Base-by-base conservation (phyloP, 2,797 vertebrate genomes). In the Catostomus latipinnis region DNA sequence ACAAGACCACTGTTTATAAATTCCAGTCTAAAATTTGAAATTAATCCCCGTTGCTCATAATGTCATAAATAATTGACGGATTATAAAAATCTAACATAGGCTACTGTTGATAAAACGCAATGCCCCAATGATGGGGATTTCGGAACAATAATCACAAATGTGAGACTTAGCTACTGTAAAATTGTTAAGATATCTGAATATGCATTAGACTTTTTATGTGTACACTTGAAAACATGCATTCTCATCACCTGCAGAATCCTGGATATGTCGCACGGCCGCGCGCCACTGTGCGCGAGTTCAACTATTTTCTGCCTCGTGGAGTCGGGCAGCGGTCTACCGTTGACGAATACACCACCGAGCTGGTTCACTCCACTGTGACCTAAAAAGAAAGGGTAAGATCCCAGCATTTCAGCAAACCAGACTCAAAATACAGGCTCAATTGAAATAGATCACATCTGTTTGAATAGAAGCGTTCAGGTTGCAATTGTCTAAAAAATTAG, bases 281-380 rank as follows among this genome's bases (percentile, higher is more conserved):
- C 97, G 82, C 97, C 97, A 83, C 97, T 98, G 91, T 99, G 97
- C 66, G 97, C 97, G 83, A 98, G 95, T 89, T 98, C 97, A 88
- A 99, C 97, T 86, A 99, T 99, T 94, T 99, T 99, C 95, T 99
- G 97, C 89, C 97, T 93, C 87, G 97, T 99, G 75, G 97, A 96
- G 84, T 98, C 97, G 82, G 97, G 97, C 88, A 98, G 94, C 88
- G 97, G 97, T 93, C 97, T 95, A 74, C 97, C 97, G 90, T 99
- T 99, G 85, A 98, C 97, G 95, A 98, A 98, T 87, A 99, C 97
- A 82, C 97, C 97, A 91, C 97, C 97, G 81, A 98, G 96, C 92
- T 99, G 97, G 90, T 98, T 99, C 87, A 99, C 96, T 87, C 97
- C 97, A 91, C 97, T 99, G 95, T 99, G 97, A 96, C 97, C 97